phyloP scores from a whole-genome alignment of 2,888 invertebrate genomes.

The Unio delphinus region DNA sequence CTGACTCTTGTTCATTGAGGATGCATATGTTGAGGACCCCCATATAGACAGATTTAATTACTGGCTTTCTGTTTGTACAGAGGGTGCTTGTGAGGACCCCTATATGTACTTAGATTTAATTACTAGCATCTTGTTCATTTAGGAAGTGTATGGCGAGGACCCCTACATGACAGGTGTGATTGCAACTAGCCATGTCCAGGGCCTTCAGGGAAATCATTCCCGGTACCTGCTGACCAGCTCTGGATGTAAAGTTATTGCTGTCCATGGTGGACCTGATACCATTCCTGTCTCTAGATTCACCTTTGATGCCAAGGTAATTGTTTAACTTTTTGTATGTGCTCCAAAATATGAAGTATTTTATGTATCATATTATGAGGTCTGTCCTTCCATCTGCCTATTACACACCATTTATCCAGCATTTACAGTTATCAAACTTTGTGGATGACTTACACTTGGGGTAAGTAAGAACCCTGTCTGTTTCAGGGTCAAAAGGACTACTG shows the following conservation, averaged over 20 bases:
- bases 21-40: too few relatives aligned
- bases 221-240: constrained; percentile 61
- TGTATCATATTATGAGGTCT: too few relatives aligned
- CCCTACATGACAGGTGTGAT: constrained; percentile 47
- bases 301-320: constrained; percentile 43
- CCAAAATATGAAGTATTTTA: too few relatives aligned
- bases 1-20: too few relatives aligned
- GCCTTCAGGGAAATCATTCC: constrained; percentile 62
- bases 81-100: constrained; percentile 6
- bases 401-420: too few relatives aligned
- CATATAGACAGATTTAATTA: too few relatives aligned
- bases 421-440: too few relatives aligned
- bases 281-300: constrained; percentile 45
- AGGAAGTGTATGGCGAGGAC: constrained; percentile 28
- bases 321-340: not conserved
- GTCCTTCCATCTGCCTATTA: too few relatives aligned
- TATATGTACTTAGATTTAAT: too few relatives aligned
- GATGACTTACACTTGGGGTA: too few relatives aligned
- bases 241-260: constrained; percentile 66
- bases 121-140: not conserved
- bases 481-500: too few relatives aligned
- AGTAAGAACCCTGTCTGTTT: too few relatives aligned
- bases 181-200: constrained; percentile 55
- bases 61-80: not conserved
- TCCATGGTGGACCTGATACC: constrained; percentile 64